Conservation (phyloP, 2,113 vertebrate species). For the Coracopsis vasa region DNA sequence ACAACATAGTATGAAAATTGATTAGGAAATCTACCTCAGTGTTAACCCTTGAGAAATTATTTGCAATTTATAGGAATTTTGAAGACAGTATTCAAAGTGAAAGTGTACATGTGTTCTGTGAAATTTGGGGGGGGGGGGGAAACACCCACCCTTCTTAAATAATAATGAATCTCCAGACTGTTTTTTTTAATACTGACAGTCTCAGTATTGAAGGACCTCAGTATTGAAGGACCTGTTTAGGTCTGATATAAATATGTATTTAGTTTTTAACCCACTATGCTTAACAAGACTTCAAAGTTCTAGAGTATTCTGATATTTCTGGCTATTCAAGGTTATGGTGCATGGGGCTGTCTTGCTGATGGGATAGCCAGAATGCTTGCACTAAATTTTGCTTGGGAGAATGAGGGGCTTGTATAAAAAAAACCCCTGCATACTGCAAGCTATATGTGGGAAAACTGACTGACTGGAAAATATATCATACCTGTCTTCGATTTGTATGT, state of each 20-base stretch:
- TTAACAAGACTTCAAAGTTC: background rate
- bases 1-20: background rate
- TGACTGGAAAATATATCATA: background rate
- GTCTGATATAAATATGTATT: background rate
- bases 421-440: background rate
- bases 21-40: background rate
- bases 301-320: background rate
- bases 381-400: background rate
- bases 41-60: background rate
- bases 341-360: background rate
- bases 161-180: background rate
- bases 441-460: background rate
- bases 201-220: too few relatives aligned
- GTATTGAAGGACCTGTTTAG: too few relatives aligned
- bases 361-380: background rate
- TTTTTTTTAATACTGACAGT: background rate
- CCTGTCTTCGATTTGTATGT: background rate
- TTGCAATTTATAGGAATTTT: background rate
- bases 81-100: too few relatives aligned
- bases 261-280: background rate
- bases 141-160: background rate
- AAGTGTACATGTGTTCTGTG: rapidly evolving
- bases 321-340: background rate
- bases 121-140: background rate
- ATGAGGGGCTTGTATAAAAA: background rate